These are phyloP conservation scores for Beroe forskalii DNA, from an alignment of 37 sponge, comb jelly and placozoan genomes.

Conservation along the genomic window DNA sequence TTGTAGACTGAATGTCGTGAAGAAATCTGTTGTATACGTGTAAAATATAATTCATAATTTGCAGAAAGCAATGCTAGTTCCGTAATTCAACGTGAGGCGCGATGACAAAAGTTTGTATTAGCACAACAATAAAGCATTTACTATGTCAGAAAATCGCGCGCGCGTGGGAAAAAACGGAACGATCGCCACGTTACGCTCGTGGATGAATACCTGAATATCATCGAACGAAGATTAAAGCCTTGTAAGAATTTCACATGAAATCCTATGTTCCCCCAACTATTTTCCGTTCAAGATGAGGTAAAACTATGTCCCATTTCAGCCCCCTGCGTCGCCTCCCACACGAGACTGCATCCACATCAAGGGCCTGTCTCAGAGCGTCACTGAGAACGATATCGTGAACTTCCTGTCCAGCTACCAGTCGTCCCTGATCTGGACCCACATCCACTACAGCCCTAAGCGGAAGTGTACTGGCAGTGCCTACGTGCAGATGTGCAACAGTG, in stretches of 20 bases:
- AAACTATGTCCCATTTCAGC: too few species aligned
- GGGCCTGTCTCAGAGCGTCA: constrained; percentile 45
- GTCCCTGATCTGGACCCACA: constrained; percentile 47
- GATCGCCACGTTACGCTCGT: too few species aligned
- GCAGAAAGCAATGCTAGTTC: too few species aligned
- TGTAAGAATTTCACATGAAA: too few species aligned
- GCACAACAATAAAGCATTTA: not conserved
- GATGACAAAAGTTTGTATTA: not conserved
- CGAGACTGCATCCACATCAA: constrained; percentile 42
- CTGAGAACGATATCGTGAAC: constrained; percentile 44
- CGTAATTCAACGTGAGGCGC: not conserved
- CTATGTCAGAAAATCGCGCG: constrained; percentile 5
- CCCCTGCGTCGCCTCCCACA: constrained; percentile 37
- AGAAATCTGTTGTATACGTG: too few species aligned
- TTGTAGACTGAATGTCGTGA: too few species aligned
- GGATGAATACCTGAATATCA: too few species aligned
- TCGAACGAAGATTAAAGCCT: too few species aligned
- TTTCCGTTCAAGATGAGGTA: too few species aligned
- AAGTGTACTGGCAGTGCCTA: constrained; percentile 44
- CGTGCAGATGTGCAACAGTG: constrained; percentile 47
- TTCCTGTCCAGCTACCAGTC: constrained; percentile 34
- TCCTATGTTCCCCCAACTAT: too few species aligned
- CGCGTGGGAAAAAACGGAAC: not conserved
- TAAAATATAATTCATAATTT: too few species aligned
- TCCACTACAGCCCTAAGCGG: constrained; percentile 45